Conservation (phyloP, 2,888 invertebrate species). For the Agrotis puta region DNA sequence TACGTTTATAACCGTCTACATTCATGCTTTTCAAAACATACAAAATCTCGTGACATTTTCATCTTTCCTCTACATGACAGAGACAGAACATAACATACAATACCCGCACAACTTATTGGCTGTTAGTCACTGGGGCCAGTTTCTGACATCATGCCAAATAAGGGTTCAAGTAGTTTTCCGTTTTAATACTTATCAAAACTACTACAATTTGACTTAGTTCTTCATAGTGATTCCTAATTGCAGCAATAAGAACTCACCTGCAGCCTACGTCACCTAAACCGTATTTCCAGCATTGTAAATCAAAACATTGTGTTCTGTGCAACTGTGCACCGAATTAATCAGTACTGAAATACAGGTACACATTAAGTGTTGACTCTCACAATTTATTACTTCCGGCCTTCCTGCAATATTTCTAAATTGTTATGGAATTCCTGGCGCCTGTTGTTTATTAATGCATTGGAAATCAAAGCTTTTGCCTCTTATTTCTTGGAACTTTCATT, state of each 20-base stretch:
- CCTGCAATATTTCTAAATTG: constrained; percentile 31
- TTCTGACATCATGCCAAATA: no score
- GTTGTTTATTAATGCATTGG: neutral
- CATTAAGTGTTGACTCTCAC: constrained; percentile 27
- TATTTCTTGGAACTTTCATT: neutral
- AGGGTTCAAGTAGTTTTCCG: neutral
- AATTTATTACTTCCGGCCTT: constrained; percentile 30
- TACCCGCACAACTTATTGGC: no score
- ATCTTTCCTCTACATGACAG: no score
- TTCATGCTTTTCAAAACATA: no score
- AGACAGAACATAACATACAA: no score
- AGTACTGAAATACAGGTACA: constrained; percentile 18
- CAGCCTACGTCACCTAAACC: neutral
- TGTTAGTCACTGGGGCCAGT: no score
- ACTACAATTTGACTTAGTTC: neutral
- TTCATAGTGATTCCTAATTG: neutral
- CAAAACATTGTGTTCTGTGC: constrained; percentile 16
- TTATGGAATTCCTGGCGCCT: constrained; percentile 18
- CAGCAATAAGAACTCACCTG: no score
- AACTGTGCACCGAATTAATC: constrained; percentile 26
- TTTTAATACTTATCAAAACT: neutral
- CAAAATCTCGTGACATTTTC: no score
- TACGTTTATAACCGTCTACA: no score
- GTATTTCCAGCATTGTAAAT: constrained; percentile 19
- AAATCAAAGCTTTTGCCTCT: neutral